Percentiles rank a stretch among this genome's conserved stretches.
Conservation (phyloP, 2,113 vertebrate genomes). For the Pomatorhinus ruficollis region DNA sequence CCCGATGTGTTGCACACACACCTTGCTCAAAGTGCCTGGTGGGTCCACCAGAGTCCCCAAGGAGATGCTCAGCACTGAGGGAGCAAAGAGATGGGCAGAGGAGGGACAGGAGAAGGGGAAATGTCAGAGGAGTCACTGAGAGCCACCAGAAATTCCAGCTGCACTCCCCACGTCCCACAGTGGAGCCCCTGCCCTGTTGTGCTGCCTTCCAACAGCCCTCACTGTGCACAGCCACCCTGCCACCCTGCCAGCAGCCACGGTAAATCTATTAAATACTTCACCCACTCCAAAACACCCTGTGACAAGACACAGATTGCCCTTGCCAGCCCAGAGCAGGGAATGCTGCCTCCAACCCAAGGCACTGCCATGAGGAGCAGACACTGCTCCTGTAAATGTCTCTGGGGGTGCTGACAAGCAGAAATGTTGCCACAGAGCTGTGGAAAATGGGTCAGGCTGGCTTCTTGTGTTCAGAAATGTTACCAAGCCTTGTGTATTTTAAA, state of each 20-base stretch:
- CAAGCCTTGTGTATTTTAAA: background rate
- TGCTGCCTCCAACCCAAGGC: fast-evolving
- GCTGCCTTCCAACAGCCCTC: fast-evolving
- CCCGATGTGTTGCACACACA: fast-evolving
- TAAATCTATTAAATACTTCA: fast-evolving
- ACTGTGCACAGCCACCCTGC: fast-evolving
- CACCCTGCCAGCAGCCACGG: background rate
- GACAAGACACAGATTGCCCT: fast-evolving
- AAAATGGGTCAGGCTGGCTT: background rate
- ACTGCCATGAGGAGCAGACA: background rate
- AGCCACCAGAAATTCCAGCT: fast-evolving
- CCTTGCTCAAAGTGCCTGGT: no score
- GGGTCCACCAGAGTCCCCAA: background rate
- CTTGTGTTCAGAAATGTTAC: background rate
- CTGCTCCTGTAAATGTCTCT: background rate
- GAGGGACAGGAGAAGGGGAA: background rate
- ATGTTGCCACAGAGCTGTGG: background rate
- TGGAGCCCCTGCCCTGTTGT: fast-evolving
- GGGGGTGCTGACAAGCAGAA: background rate
- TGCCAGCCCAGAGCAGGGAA: background rate
- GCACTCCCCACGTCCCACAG: fast-evolving
- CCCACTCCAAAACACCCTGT: fast-evolving
- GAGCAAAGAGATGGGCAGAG: fast-evolving
- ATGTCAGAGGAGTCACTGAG: background rate
- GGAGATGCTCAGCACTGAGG: background rate